Percentiles rank a stretch among this genome's conserved stretches.
Evolutionary conservation across 2,888 invertebrate species (phyloP).

Genomic region (Temnothorax ravouxi): DNA sequence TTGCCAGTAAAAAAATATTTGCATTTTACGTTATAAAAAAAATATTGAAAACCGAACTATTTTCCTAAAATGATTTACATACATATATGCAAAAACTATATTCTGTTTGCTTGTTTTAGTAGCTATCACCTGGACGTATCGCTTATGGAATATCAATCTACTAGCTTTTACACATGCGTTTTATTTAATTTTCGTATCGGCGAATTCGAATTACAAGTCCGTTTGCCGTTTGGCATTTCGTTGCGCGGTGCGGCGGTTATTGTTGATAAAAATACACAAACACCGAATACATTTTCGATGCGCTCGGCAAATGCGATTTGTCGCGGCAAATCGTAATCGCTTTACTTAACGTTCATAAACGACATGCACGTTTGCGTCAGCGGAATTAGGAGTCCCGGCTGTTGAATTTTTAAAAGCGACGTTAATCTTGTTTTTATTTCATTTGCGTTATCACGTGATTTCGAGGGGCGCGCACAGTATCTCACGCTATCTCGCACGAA

Average conservation of each 20-base stretch:
- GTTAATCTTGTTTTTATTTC: conserved; percentile 19
- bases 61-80: conserved; percentile 6
- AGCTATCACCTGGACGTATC: conserved; percentile 11
- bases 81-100: neutral
- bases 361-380: conserved; percentile 17
- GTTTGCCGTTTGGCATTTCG: conserved; percentile 33
- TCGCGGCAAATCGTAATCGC: conserved; percentile 11
- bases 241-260: conserved; percentile 15
- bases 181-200: conserved; percentile 41
- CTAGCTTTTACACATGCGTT: conserved; percentile 26
- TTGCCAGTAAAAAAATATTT: conserved; percentile 17
- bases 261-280: conserved; percentile 41
- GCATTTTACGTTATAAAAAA: neutral
- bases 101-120: conserved; percentile 3
- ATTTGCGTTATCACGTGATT: conserved; percentile 18
- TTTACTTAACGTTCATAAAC: conserved; percentile 28
- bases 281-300: conserved; percentile 24
- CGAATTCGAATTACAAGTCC: conserved; percentile 37
- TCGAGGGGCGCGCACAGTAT: neutral
- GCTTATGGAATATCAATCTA: conserved; percentile 30
- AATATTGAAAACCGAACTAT: neutral
- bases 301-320: conserved; percentile 37
- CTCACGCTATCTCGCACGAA: neutral
- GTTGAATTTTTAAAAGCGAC: conserved; percentile 31
- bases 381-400: neutral